Percentiles rank a stretch among this genome's conserved stretches.
Evolutionary conservation across 1,140 invertebrate species (phyloP).

Genomic region (Cotesia vestalis): DNA sequence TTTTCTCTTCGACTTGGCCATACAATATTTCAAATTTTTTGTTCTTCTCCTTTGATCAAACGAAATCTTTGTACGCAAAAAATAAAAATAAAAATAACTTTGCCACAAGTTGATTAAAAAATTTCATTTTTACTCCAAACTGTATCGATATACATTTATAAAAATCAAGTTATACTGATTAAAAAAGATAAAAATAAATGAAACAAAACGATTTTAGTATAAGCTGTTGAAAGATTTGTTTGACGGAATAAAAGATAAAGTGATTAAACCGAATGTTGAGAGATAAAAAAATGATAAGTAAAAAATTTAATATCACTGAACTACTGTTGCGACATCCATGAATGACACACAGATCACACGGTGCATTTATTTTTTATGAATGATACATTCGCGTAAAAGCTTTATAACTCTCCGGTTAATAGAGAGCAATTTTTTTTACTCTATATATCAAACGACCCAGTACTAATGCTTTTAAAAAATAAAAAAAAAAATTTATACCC

Average conservation of each 20-base stretch:
- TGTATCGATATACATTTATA: no score
- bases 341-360: slow-evolving; percentile 20
- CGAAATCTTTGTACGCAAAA: neutral
- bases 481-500: neutral
- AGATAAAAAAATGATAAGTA: no score
- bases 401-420: slow-evolving; percentile 7
- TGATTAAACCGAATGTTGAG: no score
- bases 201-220: no score
- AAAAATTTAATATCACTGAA: no score
- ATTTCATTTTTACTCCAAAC: neutral
- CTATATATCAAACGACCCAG: slow-evolving; percentile 12
- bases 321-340: slow-evolving; percentile 9
- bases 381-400: slow-evolving; percentile 26
- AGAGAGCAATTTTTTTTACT: slow-evolving; percentile 14
- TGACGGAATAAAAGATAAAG: no score
- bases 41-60: slow-evolving; percentile 3
- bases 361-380: slow-evolving; percentile 21
- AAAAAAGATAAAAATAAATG: neutral
- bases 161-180: no score
- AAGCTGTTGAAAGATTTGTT: no score
- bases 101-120: neutral
- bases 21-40: slow-evolving; percentile 31
- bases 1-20: slow-evolving; percentile 35
- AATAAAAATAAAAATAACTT: slow-evolving; percentile 7
- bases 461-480: slow-evolving; percentile 11